Base-by-base conservation (phyloP, 92 coral and sea anemone genomes). In the Parazoanthus darwini region DNA sequence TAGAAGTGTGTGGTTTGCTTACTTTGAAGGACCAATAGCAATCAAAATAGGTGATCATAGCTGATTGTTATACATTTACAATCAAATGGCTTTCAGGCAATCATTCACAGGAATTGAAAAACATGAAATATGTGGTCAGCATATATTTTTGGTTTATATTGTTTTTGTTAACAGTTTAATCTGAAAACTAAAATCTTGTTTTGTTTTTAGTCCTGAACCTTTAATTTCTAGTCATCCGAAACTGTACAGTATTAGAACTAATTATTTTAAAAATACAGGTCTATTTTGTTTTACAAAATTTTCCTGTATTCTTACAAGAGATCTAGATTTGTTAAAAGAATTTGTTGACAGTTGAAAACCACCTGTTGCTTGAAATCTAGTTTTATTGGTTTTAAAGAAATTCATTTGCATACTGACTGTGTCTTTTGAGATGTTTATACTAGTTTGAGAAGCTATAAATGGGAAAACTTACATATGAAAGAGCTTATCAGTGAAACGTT, bases 351-450 rank as follows among this genome's bases (percentile, higher is more conserved):
- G 36, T 38, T 65, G 20, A 82, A n/a, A 67, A 66, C 86, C 86
- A 82, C 86, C 86, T 82, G 86, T 82, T 82, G 86, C 86, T 66
- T 43, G 5, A 67, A 23, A 66, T 37, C 42, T 66, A 6, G 33
- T 82, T 70, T 67, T 20, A 76, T 39, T 76, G 80, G 80, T 38
- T 29, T 29, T 82, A 23, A 67, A 77, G 48, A 66, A 39, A 67
- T 82, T 70, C 48, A 23, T 43, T 48, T 16, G 11, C 33, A 13
- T 80, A 44, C 58, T 23, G 37, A 18, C 8, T 10, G 36, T 50
- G 38, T 18, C 10, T 20, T 85, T n/a, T 85, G 29, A 16, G 51
- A 38, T 39, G 25, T 48, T 48, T 77, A 29, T 78, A 16, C 59
- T 22, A 39, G 42, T 67, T 51, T 86, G 33, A 77, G 43, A 35